phyloP scores from a whole-genome alignment of 35 echinoderm and acorn worm genomes.

The Heliocidaris erythrogramma region DNA sequence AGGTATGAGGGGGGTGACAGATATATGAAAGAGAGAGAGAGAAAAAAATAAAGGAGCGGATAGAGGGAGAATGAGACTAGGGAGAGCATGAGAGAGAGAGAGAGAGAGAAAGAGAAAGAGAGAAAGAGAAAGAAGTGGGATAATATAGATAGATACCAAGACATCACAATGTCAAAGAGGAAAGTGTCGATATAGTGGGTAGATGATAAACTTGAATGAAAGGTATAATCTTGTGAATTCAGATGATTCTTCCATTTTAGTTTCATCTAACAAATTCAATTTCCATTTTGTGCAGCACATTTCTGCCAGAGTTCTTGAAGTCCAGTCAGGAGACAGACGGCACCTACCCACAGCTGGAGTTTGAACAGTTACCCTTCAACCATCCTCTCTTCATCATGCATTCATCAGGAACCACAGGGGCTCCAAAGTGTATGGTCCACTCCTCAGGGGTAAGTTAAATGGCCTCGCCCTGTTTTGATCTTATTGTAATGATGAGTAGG shows the following conservation, averaged over 20 bases:
- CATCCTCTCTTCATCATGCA: conserved; percentile 99
- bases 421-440: conserved; percentile 98
- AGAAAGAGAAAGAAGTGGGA: too few relatives aligned
- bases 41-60: too few relatives aligned
- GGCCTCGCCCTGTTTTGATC: not conserved
- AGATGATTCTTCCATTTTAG: not conserved
- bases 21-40: too few relatives aligned
- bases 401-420: conserved; percentile 99
- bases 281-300: conserved; percentile 52
- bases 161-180: not conserved
- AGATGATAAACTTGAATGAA: not conserved
- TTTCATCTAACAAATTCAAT: not conserved
- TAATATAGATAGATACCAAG: too few relatives aligned
- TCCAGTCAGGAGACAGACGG: conserved; percentile 73
- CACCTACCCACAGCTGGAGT: conserved; percentile 60
- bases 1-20: too few relatives aligned
- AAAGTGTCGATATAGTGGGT: not conserved
- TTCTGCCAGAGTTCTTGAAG: conserved; percentile 74
- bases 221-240: not conserved
- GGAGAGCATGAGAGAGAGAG: too few relatives aligned
- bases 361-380: conserved; percentile 95
- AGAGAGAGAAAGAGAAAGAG: too few relatives aligned
- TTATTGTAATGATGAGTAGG: not conserved
- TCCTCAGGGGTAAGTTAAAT: conserved; percentile 82
- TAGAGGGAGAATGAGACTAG: too few relatives aligned